Conservation (phyloP, 2,113 vertebrate species). For the Lampris megalopsis region DNA sequence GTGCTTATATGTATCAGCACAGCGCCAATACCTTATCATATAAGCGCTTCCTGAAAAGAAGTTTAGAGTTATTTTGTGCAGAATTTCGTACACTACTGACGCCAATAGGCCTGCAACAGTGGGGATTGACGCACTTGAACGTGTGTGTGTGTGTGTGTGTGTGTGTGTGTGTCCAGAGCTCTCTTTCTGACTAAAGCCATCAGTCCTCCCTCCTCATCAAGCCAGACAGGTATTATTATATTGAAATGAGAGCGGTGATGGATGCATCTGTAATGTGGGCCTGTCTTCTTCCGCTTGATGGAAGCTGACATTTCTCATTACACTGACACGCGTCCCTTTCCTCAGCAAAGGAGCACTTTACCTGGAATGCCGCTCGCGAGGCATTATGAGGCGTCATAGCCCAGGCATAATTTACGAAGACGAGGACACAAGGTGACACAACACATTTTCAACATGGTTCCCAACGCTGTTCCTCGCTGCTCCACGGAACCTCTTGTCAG, state of each 20-base stretch:
- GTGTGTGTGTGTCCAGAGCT: constrained; percentile 29
- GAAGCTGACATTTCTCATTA: constrained; percentile 76
- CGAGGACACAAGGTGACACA: constrained; percentile 56
- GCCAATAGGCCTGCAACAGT: not conserved
- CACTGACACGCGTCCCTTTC: constrained; percentile 34
- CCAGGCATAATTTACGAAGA: constrained; percentile 39
- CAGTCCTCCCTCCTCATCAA: constrained; percentile 67
- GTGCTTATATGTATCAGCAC: no score
- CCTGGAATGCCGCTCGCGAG: constrained; percentile 55
- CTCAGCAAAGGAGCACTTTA: constrained; percentile 49
- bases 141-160: constrained; percentile 33
- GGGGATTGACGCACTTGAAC: constrained; percentile 5
- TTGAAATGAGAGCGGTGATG: constrained; percentile 79
- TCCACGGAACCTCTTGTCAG: constrained; percentile 58
- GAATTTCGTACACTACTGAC: no score
- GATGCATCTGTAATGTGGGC: constrained; percentile 80
- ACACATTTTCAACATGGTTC: constrained; percentile 46
- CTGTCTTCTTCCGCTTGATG: constrained; percentile 78
- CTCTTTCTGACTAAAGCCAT: constrained; percentile 61
- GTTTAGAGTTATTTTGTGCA: no score
- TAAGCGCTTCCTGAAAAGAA: no score
- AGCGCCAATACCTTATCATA: no score
- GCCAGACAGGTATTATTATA: constrained; percentile 80
- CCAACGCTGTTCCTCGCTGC: constrained; percentile 10
- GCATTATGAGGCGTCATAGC: constrained; percentile 37